Evolutionary conservation across 2,797 vertebrate species (phyloP), one percentile per base, ranked within the genome.

Genomic region (Phoxinus dragarum): DNA sequence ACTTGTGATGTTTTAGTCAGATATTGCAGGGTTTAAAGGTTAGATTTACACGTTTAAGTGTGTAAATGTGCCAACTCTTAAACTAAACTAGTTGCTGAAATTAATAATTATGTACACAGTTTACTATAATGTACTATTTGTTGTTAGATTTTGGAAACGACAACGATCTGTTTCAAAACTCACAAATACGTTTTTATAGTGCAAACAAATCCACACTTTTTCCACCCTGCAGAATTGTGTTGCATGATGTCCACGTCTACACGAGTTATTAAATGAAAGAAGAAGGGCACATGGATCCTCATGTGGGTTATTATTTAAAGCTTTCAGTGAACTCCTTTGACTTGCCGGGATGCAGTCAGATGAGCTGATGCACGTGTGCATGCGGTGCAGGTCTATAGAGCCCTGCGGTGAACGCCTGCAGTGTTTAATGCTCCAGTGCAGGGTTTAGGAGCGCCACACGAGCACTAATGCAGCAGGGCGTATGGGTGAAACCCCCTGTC

Each of bases 331-430:
- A 75, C 81, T 49, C 27, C 31, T 64, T 47, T 64, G 31, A 66
- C 81, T 74, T 36, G 12, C n/a, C 12, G 76, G 61, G 3, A 21
- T 76, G 74, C 21, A 72, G 49, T 72, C 73, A 59, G 42, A 59
- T 84, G 72, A 84, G 82, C 78, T 69, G 71, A 74, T 80, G 78
- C 78, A 52, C 47, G 77, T 84, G 77, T 72, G 74, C 76, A 66
- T 84, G 64, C 71, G 23, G 64, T 66, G 69, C 44, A 54, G 56
- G 67, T 31, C 71, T 73, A 82, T 66, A 75, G 72, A 84, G 31
- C 44, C 82, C 82, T 42, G 82, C 81, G 75, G 71, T 83, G 81
- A 83, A 47, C 42, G 42, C 56, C 81, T 52, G 81, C 81, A 84
- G 82, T 67, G n/a, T 68, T 67, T 67, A 75, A 83, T 76, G 72